Conservation (phyloP, 2,797 vertebrate genomes). For the Enteromius thamalakanensis region DNA sequence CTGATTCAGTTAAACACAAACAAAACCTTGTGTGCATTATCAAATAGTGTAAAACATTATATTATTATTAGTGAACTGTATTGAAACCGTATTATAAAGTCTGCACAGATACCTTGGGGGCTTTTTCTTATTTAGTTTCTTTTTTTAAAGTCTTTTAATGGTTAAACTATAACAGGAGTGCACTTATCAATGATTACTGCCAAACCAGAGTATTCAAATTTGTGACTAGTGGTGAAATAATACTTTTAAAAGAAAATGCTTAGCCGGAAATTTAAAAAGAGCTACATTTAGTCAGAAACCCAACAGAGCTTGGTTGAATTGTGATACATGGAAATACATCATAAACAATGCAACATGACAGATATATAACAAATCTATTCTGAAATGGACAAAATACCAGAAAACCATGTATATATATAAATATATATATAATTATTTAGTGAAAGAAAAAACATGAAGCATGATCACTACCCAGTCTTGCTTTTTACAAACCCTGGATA, state of each 20-base stretch:
- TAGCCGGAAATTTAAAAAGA: background rate
- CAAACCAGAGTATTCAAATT: background rate
- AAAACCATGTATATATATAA: slow-evolving; percentile 57
- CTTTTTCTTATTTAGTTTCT: background rate
- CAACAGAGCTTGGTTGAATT: background rate
- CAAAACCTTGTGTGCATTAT: background rate
- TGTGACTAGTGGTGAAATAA: background rate
- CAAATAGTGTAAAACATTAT: background rate
- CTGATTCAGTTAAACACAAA: background rate
- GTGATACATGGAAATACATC: background rate
- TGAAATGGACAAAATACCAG: slow-evolving; percentile 55
- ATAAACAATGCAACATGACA: background rate
- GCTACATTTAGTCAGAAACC: slow-evolving; percentile 1
- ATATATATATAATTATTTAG: slow-evolving; percentile 51
- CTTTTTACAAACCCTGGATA: slow-evolving; percentile 63
- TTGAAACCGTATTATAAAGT: background rate
- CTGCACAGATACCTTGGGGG: background rate
- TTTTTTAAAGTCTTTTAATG: background rate
- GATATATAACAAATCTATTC: slow-evolving; percentile 30
- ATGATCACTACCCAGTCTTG: slow-evolving; percentile 56
- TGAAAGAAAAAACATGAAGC: slow-evolving; percentile 53
- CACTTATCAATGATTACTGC: background rate
- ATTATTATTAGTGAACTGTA: background rate
- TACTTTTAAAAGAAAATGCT: background rate
- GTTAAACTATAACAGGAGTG: background rate